phyloP scores from a whole-genome alignment of 2,113 vertebrate genomes.

The Empidonax traillii region DNA sequence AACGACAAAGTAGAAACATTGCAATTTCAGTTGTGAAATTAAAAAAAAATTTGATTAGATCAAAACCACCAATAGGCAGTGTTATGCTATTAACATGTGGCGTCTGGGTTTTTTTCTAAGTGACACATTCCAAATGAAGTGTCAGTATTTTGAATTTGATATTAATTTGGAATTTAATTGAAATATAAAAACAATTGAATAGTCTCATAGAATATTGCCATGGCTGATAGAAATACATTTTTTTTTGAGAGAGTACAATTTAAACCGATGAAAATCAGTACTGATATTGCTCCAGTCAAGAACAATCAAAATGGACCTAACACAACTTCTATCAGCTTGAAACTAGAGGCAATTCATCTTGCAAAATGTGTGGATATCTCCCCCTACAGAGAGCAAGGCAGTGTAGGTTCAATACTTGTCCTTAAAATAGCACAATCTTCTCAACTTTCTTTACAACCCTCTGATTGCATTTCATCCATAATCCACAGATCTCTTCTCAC shows the following conservation, averaged over 20 bases:
- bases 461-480: neutral
- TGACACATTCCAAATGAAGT: neutral
- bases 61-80: neutral
- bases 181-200: neutral
- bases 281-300: neutral
- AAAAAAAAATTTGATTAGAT: neutral
- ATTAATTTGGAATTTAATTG: neutral
- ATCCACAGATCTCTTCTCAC: neutral
- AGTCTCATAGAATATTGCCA: rapidly evolving
- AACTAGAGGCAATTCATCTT: neutral
- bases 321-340: neutral
- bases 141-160: neutral
- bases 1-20: neutral
- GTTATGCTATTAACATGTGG: neutral
- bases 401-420: neutral
- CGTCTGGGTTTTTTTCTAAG: neutral
- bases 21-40: neutral
- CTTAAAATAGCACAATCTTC: neutral
- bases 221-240: neutral
- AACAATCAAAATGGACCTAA: neutral
- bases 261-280: neutral
- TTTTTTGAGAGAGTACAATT: neutral
- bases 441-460: neutral
- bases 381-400: neutral
- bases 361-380: neutral